These are phyloP conservation scores for Mythimna vitellina DNA, from an alignment of 2,888 invertebrate genomes.

Conservation along the genomic window DNA sequence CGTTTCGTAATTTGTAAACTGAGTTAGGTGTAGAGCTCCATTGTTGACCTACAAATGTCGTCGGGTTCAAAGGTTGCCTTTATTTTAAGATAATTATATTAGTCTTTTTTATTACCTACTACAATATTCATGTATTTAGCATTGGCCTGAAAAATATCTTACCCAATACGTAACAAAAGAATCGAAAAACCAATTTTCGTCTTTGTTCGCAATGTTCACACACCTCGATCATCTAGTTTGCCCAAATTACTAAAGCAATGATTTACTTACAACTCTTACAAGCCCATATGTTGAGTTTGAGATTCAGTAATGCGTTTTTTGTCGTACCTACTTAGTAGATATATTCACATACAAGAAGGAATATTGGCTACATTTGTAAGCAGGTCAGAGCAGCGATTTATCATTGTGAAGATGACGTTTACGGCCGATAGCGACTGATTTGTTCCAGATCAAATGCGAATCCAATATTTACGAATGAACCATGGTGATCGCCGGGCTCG, in stretches of 20 bases:
- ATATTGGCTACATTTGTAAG: conserved; percentile 74
- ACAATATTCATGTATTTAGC: not conserved
- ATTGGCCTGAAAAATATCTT: not conserved
- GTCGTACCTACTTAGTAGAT: conserved; percentile 55
- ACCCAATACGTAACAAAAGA: too few relatives aligned
- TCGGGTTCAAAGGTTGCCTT: not conserved
- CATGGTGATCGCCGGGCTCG: conserved; percentile 71
- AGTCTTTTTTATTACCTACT: not conserved
- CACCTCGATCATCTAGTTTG: conserved; percentile 10
- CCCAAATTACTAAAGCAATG: conserved; percentile 25
- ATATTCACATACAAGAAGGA: conserved; percentile 57
- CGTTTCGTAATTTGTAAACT: conserved; percentile 49
- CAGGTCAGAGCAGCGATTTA: conserved; percentile 80
- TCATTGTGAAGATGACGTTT: conserved; percentile 81
- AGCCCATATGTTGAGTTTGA: conserved; percentile 23
- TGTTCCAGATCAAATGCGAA: conserved; percentile 82
- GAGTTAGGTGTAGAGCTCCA: conserved; percentile 24
- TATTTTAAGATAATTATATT: conserved; percentile 16
- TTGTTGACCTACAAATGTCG: conserved; percentile 16
- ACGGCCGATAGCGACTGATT: conserved; percentile 80
- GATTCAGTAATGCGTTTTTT: conserved; percentile 60
- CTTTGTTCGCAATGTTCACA: not conserved
- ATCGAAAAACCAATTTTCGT: not conserved
- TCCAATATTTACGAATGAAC: conserved; percentile 74
- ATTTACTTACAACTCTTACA: not conserved